These are phyloP conservation scores for Orthosia incerta DNA, from an alignment of 2,888 invertebrate species.

Conservation along the genomic window DNA sequence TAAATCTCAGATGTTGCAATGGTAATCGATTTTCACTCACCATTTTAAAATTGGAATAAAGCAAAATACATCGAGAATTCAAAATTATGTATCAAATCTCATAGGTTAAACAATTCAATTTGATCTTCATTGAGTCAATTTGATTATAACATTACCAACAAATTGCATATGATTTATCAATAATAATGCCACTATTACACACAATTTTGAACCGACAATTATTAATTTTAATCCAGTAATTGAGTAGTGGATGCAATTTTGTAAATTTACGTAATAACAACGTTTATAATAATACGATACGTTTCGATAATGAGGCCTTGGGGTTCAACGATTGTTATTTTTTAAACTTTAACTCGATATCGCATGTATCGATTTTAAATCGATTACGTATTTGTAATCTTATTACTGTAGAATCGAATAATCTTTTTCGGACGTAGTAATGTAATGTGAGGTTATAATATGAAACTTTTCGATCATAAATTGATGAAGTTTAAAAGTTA, in stretches of 20 bases:
- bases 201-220: slow-evolving; percentile 46
- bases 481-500: neutral
- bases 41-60: neutral
- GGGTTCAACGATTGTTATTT: slow-evolving; percentile 14
- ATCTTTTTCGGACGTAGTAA: neutral
- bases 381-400: slow-evolving; percentile 16
- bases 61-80: slow-evolving; percentile 21
- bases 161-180: slow-evolving; percentile 46
- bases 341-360: neutral
- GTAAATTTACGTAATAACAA: slow-evolving; percentile 39
- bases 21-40: slow-evolving; percentile 24
- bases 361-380: slow-evolving; percentile 27
- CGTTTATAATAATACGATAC: slow-evolving; percentile 40
- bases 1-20: neutral
- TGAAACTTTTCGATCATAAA: neutral
- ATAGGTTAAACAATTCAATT: too few relatives aligned
- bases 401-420: slow-evolving; percentile 1
- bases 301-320: slow-evolving; percentile 49
- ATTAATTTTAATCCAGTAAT: slow-evolving; percentile 58
- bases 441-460: neutral
- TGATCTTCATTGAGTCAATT: too few relatives aligned
- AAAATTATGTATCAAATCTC: slow-evolving; percentile 5
- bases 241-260: slow-evolving; percentile 46
- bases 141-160: slow-evolving; percentile 43
- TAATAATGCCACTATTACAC: slow-evolving; percentile 48